Evolutionary conservation across 1,140 invertebrate species (phyloP), one percentile per base, ranked within the genome.

Genomic region (Teleopsis dalmanni): DNA sequence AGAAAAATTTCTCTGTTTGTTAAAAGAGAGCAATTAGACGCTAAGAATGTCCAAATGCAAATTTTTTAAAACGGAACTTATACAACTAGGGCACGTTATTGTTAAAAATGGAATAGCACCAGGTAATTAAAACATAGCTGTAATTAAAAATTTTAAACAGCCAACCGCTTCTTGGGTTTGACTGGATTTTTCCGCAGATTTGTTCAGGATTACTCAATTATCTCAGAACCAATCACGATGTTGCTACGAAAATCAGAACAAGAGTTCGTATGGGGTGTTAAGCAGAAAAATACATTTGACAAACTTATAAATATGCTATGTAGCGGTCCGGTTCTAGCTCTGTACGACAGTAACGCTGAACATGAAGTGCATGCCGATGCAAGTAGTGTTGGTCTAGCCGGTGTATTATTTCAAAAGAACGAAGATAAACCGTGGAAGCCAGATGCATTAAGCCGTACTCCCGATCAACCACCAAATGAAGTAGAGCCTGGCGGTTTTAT

Each of bases 1-100:
- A 37, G 43, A 50, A 10, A 48, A 50, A 25, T 46, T 63, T 23
- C 52, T 63, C 11, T 14, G 21, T n/a, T 54, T 51, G 22, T 31
- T 58, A 21, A 48, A 55, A 31, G 48, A 57, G 38, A 43, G 47
- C 22, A 57, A 57, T 51, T 54, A 65, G 25, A 65, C 60, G 49
- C 37, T 67, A 43, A 54, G 62, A 31, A 54, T 53, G 1, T 11
- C 14, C 16, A 67, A 64, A 46, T 65, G 62, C 41, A 9, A 58
- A 23, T 64, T 67, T 56, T 48, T 63, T 13, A 48, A 50, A 27
- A 59, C 58, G 53, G 37, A 64, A 49, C 31, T 64, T 33, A 26
- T 53, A n/a, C 60, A 60, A 51, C 31, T 70, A 4, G 61, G 62
- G 1, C 57, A 65, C 34, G 43, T 57, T 14, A 22, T 41, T 16